phyloP scores from a whole-genome alignment of 53 echinoderm and acorn worm species.

The Mesocentrotus franciscanus region DNA sequence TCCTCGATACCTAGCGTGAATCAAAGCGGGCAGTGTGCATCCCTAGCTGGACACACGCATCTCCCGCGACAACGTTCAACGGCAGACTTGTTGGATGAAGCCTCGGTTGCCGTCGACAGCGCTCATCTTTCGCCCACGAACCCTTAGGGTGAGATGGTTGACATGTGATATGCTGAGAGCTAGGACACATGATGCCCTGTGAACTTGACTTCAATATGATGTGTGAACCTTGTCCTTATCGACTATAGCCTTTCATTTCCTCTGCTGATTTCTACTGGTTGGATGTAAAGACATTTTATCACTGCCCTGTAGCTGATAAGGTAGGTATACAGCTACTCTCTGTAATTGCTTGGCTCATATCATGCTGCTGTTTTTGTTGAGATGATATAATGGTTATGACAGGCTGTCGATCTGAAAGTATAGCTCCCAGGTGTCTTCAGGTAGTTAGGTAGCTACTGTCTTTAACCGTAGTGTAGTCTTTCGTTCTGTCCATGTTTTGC shows the following conservation, averaged over 20 bases:
- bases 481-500: too few species aligned
- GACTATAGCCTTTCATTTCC: constrained; percentile 4
- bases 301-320: background rate
- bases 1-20: background rate
- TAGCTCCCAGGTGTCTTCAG: background rate
- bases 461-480: too few species aligned
- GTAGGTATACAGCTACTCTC: background rate
- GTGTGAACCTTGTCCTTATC: background rate
- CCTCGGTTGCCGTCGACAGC: constrained; percentile 24
- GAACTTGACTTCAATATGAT: constrained; percentile 15
- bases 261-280: constrained; percentile 15
- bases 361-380: background rate
- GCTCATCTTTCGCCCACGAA: background rate
- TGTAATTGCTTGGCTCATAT: constrained; percentile 14
- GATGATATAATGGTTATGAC: background rate
- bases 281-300: background rate
- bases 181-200: background rate
- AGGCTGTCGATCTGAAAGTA: background rate
- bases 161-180: constrained; percentile 44
- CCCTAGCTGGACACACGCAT: constrained; percentile 15
- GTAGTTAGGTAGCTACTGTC: background rate
- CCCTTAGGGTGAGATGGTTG: constrained; percentile 14
- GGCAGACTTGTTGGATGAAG: background rate
- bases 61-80: background rate
- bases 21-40: background rate